These are phyloP conservation scores for Eristalinus sepulchralis DNA, from an alignment of 2,888 invertebrate species.

Conservation along the genomic window DNA sequence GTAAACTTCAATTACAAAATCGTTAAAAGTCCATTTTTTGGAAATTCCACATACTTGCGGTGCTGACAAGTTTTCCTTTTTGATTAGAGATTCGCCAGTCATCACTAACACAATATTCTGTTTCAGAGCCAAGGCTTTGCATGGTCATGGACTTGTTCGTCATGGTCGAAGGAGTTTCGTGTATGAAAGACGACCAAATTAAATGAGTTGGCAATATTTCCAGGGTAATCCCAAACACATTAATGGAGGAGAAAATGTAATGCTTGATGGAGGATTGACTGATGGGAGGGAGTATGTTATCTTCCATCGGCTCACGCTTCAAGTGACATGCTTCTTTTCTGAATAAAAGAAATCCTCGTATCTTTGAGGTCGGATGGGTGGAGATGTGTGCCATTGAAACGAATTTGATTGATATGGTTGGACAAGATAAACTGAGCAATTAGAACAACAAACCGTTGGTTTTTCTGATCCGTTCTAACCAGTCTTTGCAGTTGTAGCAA, in stretches of 20 bases:
- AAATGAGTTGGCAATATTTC: slow-evolving; percentile 40
- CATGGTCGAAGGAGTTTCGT: slow-evolving; percentile 29
- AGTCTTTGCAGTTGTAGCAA: background rate
- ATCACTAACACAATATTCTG: slow-evolving; percentile 3
- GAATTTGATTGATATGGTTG: background rate
- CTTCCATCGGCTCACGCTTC: slow-evolving; percentile 9
- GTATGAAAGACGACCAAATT: slow-evolving; percentile 33
- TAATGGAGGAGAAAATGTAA: slow-evolving; percentile 4
- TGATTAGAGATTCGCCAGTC: slow-evolving; percentile 23
- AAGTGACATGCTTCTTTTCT: slow-evolving; percentile 11
- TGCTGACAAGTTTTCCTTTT: slow-evolving; percentile 14
- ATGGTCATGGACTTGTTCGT: slow-evolving; percentile 19
- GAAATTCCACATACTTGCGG: background rate
- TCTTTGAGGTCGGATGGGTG: background rate
- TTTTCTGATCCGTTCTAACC: background rate
- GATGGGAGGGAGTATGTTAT: slow-evolving; percentile 9
- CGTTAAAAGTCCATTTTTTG: background rate
- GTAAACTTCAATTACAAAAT: slow-evolving; percentile 6
- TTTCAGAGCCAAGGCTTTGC: slow-evolving; percentile 4
- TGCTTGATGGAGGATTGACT: background rate
- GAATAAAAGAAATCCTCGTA: background rate
- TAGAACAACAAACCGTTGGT: background rate
- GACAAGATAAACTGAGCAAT: background rate
- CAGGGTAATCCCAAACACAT: slow-evolving; percentile 28
- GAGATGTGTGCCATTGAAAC: background rate